Base-by-base conservation (phyloP, 2,797 vertebrate genomes). In the Pristis pectinata region DNA sequence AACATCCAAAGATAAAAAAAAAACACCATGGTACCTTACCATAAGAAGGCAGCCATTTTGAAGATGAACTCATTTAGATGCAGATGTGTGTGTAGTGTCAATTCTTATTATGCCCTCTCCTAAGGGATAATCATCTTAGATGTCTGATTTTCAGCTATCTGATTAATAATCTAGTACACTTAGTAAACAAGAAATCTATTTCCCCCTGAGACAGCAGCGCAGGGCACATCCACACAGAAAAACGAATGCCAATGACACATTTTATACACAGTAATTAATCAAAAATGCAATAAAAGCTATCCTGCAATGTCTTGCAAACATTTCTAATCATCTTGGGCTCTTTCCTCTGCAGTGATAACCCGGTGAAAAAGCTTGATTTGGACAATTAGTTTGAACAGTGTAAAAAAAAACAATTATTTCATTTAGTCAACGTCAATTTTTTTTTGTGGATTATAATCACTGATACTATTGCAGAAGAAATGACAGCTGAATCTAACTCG, bases 181-280 rank as follows among this genome's bases (percentile, higher is more conserved):
- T 64, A 91, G 80, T 94, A 94, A 77, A 95, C 93, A 95, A 70
- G 67, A 56, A 83, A 95, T 94, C 93, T 56, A 94, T 89, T 67
- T 34, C 82, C 80, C 93, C 80, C 70, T 13, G 82, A 92, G 94
- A 59, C 56, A 76, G 76, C 67, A 94, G 92, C 92, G 94, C 44
- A 94, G 70, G 30, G 92, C 70, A 76, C 7, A 22, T 94, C 44
- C 27, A 53, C 72, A 41, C 76, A 61, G 70, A 15, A 49, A 74
- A 44, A 30, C 15, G 37, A 70, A 93, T 70, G 70, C 67, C 91
- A 93, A 11, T 70, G 92, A 94, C 92, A 94, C n/a, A 93, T 76
- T 94, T 74, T 53, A 53, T 56, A 76, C 44, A 94, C 44, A 76
- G 92, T 53, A 94, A 94, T 94, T 94, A 94, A 94, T 94, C 70